A percentile compares a stretch with the other conserved stretches of the same genome.
phyloP scores from a whole-genome alignment of 1,140 invertebrate genomes.

The Macrobrachium nipponense region DNA sequence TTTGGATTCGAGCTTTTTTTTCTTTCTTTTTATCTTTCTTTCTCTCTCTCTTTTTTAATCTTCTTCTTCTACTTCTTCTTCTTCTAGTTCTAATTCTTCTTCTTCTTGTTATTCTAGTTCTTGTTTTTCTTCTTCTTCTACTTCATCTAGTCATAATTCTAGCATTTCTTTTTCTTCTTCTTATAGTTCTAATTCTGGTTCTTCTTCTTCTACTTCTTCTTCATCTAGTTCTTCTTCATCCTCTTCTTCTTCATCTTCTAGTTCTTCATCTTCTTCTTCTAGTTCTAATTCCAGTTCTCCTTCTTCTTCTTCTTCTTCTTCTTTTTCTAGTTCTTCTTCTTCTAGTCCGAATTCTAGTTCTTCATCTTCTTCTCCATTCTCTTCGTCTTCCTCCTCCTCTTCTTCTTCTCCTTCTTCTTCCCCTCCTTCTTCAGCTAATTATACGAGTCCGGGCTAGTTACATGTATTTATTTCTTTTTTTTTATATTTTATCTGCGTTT shows the following conservation, averaged over 20 bases:
- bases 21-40: constrained; percentile 3
- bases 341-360: neutral
- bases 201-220: too few species aligned
- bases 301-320: too few species aligned
- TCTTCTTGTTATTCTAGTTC: neutral
- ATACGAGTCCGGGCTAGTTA: too few species aligned
- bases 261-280: constrained; percentile 3
- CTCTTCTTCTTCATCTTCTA: neutral
- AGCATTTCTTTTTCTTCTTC: too few species aligned
- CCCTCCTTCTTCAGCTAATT: too few species aligned
- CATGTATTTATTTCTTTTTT: too few species aligned
- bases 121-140: too few species aligned
- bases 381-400: too few species aligned
- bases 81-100: neutral
- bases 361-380: neutral
- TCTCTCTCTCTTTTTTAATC: neutral
- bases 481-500: too few species aligned
- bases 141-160: neutral
- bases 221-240: neutral
- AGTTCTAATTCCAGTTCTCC: neutral
- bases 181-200: too few species aligned
- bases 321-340: neutral
- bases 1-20: neutral
- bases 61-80: neutral
- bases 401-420: too few species aligned